Evolutionary conservation across 2,888 invertebrate genomes (phyloP).

Genomic region (Nemapogon koenigi): DNA sequence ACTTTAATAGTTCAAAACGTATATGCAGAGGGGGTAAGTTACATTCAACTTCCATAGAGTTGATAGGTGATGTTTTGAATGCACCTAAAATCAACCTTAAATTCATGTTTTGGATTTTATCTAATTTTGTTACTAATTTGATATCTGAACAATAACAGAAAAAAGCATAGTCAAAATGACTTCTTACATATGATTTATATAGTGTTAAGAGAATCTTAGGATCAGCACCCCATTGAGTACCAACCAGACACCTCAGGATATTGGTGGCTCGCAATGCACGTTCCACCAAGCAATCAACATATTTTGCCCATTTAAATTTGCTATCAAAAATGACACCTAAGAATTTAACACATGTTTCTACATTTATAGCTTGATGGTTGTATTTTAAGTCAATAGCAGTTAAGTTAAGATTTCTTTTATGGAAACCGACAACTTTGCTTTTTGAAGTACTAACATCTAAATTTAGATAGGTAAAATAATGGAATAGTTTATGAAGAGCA

Average conservation of each 20-base stretch:
- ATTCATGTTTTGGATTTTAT: slow-evolving; percentile 2
- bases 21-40: not conserved
- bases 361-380: not conserved
- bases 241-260: not conserved
- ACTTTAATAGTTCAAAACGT: slow-evolving; percentile 1
- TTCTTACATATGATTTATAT: slow-evolving; percentile 3
- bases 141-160: not conserved
- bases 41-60: slow-evolving; percentile 3
- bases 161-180: slow-evolving; percentile 1
- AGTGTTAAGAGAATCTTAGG: slow-evolving; percentile 1
- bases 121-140: not conserved
- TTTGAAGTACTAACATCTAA: slow-evolving; percentile 2
- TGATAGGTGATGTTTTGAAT: slow-evolving; percentile 3
- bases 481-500: not conserved
- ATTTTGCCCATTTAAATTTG: not conserved
- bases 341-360: not conserved
- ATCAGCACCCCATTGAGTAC: slow-evolving; percentile 6
- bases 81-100: slow-evolving; percentile 2
- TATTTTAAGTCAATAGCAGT: not conserved
- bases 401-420: not conserved
- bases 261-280: not conserved
- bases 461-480: slow-evolving; percentile 8
- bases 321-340: not conserved
- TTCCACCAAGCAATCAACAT: slow-evolving; percentile 1
- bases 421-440: slow-evolving; percentile 8